Base-by-base conservation (phyloP, 1,140 invertebrate species). In the Delia radicum region DNA sequence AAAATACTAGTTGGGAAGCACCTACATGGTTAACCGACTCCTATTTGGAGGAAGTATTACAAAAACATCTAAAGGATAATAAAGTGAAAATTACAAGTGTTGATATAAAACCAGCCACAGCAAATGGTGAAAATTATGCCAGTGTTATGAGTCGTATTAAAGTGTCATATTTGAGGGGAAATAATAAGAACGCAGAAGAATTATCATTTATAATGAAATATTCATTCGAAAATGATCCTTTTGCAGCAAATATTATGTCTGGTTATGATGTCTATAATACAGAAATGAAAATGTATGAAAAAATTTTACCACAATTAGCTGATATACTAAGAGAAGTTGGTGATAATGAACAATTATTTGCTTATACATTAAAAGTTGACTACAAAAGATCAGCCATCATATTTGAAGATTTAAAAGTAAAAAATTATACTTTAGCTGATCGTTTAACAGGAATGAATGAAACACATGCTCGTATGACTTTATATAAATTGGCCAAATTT, bases 401-500 rank as follows among this genome's bases (percentile, higher is more conserved):
- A 26, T 84, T 91, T 80, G 90, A 91, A 74, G 90, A 91, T 80
- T 79, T 91, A 18, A 80, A 82, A 6, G 80, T 83, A 13, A 80
- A 77, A 33, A 87, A 88, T 2, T 90, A 88, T 78, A 79, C 81
- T 2, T 87, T 90, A 85, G 87, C 83, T 6, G 87, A 91, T 78
- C 85, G 90, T 63, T 79, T 86, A 21, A 81, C 82, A 31, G 89
- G 90, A 1, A 79, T 91, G 10, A 85, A 89, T 55, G 73, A 89
- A 15, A 81, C 88, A n/a, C 87, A 88, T 73, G 78, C 89, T 0
- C 86, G 86, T 46, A 65, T 87, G 33, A 82, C 87, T 0, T 79
- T 90, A 0, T 87, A 88, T n/a, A 87, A 87, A 26, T 79, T 91
- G 65, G 90, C 89, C 2, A 88, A 88, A 28, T 90, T 91, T 79